phyloP scores from a whole-genome alignment of 2,888 invertebrate genomes.

The Leptinotarsa haldemani region DNA sequence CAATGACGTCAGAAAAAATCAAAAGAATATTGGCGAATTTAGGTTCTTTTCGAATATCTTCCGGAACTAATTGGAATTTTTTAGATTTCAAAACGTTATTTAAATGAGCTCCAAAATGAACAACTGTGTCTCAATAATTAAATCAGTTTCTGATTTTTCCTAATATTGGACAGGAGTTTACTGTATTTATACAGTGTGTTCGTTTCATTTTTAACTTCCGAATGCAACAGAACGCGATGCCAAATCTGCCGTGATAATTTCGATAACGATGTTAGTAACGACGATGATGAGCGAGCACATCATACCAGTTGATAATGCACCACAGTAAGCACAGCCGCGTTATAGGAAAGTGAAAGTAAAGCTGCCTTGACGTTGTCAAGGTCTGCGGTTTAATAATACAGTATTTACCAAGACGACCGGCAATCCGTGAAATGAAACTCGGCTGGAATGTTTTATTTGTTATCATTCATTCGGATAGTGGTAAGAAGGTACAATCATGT shows the following conservation, averaged over 20 bases:
- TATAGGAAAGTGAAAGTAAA: conserved; percentile 6
- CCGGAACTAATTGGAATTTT: neutral
- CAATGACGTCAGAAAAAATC: neutral
- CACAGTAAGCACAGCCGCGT: neutral
- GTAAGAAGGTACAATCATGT: no score
- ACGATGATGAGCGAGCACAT: neutral
- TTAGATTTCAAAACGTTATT: no score
- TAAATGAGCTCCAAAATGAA: no score
- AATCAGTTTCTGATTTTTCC: no score
- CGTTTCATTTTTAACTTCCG: neutral
- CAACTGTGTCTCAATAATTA: no score
- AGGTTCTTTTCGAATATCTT: neutral
- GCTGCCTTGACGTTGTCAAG: conserved; percentile 17
- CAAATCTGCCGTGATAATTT: neutral
- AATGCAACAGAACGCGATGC: neutral
- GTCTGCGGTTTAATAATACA: conserved; percentile 19
- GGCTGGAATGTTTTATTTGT: neutral
- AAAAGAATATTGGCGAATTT: no score
- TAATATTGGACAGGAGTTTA: no score
- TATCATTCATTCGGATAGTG: no score
- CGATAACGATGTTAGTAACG: neutral
- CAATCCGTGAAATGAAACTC: conserved; percentile 11
- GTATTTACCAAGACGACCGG: conserved; percentile 14
- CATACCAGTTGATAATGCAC: neutral
- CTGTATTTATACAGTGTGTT: neutral